A percentile compares a stretch with the other conserved stretches of the same genome.
phyloP scores from a whole-genome alignment of 2,888 invertebrate species.

The Archips crataeganus region DNA sequence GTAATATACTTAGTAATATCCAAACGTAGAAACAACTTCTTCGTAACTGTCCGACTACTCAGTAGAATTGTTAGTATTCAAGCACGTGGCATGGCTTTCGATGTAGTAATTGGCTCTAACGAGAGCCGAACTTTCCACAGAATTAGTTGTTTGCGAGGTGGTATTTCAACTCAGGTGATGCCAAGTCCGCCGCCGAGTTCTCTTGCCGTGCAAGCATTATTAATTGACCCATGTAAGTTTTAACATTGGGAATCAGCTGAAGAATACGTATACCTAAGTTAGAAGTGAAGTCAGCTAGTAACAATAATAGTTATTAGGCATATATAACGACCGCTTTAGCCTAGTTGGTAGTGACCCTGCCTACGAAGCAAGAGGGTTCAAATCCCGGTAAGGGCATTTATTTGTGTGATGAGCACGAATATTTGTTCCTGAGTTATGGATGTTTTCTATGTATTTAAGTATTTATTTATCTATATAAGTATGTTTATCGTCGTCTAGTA shows the following conservation, averaged over 20 bases:
- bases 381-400: too few relatives aligned
- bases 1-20: neutral
- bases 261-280: neutral
- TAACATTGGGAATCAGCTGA: neutral
- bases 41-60: neutral
- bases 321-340: too few relatives aligned
- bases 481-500: too few relatives aligned
- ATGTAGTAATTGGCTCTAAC: constrained; percentile 52
- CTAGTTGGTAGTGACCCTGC: too few relatives aligned
- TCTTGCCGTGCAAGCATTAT: neutral
- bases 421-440: too few relatives aligned
- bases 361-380: too few relatives aligned
- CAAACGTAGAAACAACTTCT: neutral
- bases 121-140: constrained; percentile 63
- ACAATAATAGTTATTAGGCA: neutral
- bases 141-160: constrained; percentile 58
- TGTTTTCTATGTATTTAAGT: too few relatives aligned
- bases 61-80: neutral
- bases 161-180: constrained; percentile 55
- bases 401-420: too few relatives aligned
- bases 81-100: neutral
- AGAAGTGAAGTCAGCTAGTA: neutral
- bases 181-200: constrained; percentile 54
- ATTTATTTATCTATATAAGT: too few relatives aligned
- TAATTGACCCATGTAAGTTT: neutral